Conservation (phyloP, 92 coral and sea anemone genomes). For the Zoanthus gigantus region DNA sequence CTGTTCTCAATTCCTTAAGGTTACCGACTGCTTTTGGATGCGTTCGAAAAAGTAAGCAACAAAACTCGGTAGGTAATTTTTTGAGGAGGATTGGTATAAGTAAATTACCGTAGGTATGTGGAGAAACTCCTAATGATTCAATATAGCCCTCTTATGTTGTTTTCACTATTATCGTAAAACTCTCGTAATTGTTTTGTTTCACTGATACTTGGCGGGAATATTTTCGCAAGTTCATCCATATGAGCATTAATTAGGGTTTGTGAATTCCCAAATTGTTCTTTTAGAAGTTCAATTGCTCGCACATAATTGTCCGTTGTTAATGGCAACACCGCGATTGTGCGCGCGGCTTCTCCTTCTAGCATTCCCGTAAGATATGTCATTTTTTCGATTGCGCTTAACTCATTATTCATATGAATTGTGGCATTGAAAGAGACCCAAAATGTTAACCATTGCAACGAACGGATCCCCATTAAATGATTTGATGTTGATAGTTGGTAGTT, state of each 20-base stretch:
- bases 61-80: too few species aligned
- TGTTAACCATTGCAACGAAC: too few species aligned
- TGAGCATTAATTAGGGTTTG: constrained; percentile 33
- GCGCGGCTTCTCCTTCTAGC: constrained; percentile 46
- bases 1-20: too few species aligned
- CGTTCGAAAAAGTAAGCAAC: too few species aligned
- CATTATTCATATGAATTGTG: neutral
- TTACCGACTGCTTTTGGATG: too few species aligned
- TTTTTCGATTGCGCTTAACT: constrained; percentile 33
- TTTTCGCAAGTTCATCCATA: constrained; percentile 48
- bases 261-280: constrained; percentile 43
- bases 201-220: constrained; percentile 20
- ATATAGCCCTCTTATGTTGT: constrained; percentile 28
- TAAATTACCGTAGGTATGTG: too few species aligned
- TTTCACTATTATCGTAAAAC: constrained; percentile 24
- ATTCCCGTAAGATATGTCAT: constrained; percentile 39
- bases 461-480: too few species aligned
- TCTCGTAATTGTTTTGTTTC: neutral
- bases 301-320: constrained; percentile 37
- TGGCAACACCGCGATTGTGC: constrained; percentile 31
- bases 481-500: too few species aligned
- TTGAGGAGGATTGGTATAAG: too few species aligned
- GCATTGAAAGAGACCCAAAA: too few species aligned
- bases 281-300: neutral
- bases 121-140: too few species aligned